Percentiles rank a stretch among this genome's conserved stretches.
Evolutionary conservation across 2,888 invertebrate genomes (phyloP).

Genomic region (Tryphoninae sp.): DNA sequence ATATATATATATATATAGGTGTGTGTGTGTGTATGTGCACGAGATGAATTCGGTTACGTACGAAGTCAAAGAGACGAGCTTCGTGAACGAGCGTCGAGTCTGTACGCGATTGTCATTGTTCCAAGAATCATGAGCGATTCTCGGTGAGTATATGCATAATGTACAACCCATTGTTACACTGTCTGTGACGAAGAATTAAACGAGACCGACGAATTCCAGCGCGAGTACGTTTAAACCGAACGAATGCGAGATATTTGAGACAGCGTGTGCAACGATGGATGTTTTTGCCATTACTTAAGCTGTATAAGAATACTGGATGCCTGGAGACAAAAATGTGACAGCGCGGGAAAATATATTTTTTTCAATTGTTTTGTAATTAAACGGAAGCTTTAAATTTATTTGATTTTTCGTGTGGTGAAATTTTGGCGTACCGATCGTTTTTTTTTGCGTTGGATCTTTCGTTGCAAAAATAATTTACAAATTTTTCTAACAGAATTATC

Average conservation of each 20-base stretch:
- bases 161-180: conserved; percentile 11
- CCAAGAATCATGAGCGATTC: conserved; percentile 50
- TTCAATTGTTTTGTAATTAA: too few relatives aligned
- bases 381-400: too few relatives aligned
- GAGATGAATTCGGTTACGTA: not conserved
- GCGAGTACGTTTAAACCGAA: not conserved
- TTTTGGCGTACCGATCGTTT: too few relatives aligned
- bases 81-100: not conserved
- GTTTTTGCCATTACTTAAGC: not conserved
- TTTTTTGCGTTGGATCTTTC: too few relatives aligned
- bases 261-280: not conserved
- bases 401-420: too few relatives aligned
- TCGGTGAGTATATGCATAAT: conserved; percentile 29
- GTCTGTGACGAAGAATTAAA: not conserved
- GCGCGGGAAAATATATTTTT: too few relatives aligned
- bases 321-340: too few relatives aligned
- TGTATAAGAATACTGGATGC: too few relatives aligned
- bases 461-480: too few relatives aligned
- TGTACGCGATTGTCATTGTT: conserved; percentile 39
- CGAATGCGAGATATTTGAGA: not conserved
- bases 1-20: not conserved
- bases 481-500: too few relatives aligned
- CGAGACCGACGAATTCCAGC: not conserved
- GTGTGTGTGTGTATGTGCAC: not conserved
- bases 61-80: not conserved